These are phyloP conservation scores for Nothobranchius furzeri DNA, from an alignment of 2,113 vertebrate species.

Conservation along the genomic window DNA sequence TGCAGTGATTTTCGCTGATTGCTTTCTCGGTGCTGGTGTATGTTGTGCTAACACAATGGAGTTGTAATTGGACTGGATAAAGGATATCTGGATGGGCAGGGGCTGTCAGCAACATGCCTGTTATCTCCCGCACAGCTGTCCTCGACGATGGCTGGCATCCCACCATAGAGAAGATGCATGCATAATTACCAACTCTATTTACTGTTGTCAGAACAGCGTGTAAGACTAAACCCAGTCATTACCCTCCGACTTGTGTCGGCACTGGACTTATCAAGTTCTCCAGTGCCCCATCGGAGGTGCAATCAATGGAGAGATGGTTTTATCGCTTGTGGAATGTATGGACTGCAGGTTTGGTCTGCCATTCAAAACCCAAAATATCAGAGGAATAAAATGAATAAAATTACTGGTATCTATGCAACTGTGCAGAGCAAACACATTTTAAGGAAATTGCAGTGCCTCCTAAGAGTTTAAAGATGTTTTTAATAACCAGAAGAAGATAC, in stretches of 20 bases:
- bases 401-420: conserved; percentile 36
- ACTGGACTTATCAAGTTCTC: conserved; percentile 65
- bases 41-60: conserved; percentile 70
- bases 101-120: conserved; percentile 77
- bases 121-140: conserved; percentile 79
- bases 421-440: conserved; percentile 17
- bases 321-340: conserved; percentile 45
- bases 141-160: conserved; percentile 72
- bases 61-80: conserved; percentile 77
- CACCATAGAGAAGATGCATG: conserved; percentile 62
- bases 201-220: conserved; percentile 73
- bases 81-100: conserved; percentile 70
- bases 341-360: conserved; percentile 33
- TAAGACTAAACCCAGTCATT: conserved; percentile 77
- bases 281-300: conserved; percentile 63
- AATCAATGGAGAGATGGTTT: conserved; percentile 69
- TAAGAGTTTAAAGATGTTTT: background rate
- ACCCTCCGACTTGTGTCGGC: conserved; percentile 63
- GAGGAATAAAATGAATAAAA: conserved; percentile 49
- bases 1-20: conserved; percentile 65
- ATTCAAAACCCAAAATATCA: conserved; percentile 59
- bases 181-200: conserved; percentile 80
- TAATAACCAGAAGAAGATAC: background rate
- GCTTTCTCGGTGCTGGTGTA: conserved; percentile 55
- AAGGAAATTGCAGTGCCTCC: conserved; percentile 11